A percentile compares a stretch with the other conserved stretches of the same genome.
These are phyloP conservation scores for Elephas maximus DNA, from an alignment of 2,113 vertebrate genomes.

Conservation along the genomic window DNA sequence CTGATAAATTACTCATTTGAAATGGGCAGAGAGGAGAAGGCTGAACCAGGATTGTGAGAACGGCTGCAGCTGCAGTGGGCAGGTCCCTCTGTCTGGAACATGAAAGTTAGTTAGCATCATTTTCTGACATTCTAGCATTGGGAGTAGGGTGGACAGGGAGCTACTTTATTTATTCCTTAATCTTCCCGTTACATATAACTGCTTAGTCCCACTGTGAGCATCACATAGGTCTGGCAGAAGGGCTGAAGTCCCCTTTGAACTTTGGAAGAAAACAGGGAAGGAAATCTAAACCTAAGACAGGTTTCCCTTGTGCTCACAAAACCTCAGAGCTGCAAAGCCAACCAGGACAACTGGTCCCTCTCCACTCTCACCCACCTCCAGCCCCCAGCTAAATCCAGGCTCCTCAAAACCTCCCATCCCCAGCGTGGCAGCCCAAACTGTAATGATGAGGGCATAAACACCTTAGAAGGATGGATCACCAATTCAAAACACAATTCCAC, in stretches of 20 bases:
- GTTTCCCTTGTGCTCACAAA: slow-evolving; percentile 65
- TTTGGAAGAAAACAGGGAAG: slow-evolving; percentile 36
- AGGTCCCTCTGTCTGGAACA: slow-evolving; percentile 76
- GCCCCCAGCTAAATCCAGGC: background rate
- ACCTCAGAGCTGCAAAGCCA: slow-evolving; percentile 57
- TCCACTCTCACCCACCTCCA: background rate
- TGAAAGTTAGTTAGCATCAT: slow-evolving; percentile 79
- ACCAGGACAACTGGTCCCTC: background rate
- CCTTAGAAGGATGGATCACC: slow-evolving; percentile 78
- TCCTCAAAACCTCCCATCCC: slow-evolving; percentile 4
- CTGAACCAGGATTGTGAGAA: slow-evolving; percentile 76
- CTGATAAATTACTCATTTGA: slow-evolving; percentile 89
- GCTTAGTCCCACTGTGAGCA: slow-evolving; percentile 27
- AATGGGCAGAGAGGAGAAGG: slow-evolving; percentile 86
- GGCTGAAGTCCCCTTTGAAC: slow-evolving; percentile 48
- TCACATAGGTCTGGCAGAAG: slow-evolving; percentile 55
- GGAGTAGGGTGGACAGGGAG: slow-evolving; percentile 72
- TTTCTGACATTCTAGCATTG: slow-evolving; percentile 79
- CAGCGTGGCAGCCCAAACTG: slow-evolving; percentile 53
- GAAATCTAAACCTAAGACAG: slow-evolving; percentile 71
- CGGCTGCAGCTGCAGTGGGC: slow-evolving; percentile 49
- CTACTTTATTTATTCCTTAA: slow-evolving; percentile 69
- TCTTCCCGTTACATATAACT: slow-evolving; percentile 64
- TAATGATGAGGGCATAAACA: slow-evolving; percentile 83
- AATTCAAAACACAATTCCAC: slow-evolving; percentile 89